Conservation (phyloP, 2,797 vertebrate species). For the Eutrigla gurnardus region DNA sequence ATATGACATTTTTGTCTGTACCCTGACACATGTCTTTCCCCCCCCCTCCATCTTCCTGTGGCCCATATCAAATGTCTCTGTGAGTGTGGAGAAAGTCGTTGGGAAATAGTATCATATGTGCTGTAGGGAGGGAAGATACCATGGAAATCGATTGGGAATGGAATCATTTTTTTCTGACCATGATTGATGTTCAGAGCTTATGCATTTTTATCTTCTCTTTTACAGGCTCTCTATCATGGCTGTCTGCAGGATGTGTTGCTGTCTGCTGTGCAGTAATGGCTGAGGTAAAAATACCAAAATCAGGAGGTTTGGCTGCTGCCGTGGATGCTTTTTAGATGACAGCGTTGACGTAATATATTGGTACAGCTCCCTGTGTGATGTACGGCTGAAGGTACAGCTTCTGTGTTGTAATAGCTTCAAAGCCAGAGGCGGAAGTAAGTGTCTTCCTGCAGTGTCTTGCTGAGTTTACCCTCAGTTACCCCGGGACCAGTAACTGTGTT, state of each 20-base stretch:
- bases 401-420: constrained; percentile 35
- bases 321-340: constrained; percentile 41
- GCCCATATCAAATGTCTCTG: constrained; percentile 59
- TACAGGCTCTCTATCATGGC: constrained; percentile 66
- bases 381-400: constrained; percentile 15
- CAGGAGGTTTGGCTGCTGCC: constrained; percentile 39
- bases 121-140: constrained; percentile 48
- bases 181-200: constrained; percentile 76
- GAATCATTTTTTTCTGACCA: constrained; percentile 71
- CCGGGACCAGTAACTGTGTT: constrained; percentile 44
- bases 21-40: constrained; percentile 24
- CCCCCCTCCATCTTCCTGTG: constrained; percentile 28
- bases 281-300: constrained; percentile 69
- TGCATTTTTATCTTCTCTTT: constrained; percentile 79
- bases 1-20: constrained; percentile 46
- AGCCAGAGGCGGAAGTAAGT: constrained; percentile 24
- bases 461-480: constrained; percentile 56
- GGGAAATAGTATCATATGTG: constrained; percentile 53
- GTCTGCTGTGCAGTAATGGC: constrained; percentile 50
- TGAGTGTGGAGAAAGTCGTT: constrained; percentile 56
- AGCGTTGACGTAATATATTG: constrained; percentile 42
- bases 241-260: constrained; percentile 59
- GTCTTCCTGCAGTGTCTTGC: constrained; percentile 24
- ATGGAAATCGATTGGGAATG: constrained; percentile 67
- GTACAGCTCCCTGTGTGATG: constrained; percentile 32